Evolutionary conservation across 2,113 vertebrate genomes (phyloP).

Genomic region (Pitta sordida): DNA sequence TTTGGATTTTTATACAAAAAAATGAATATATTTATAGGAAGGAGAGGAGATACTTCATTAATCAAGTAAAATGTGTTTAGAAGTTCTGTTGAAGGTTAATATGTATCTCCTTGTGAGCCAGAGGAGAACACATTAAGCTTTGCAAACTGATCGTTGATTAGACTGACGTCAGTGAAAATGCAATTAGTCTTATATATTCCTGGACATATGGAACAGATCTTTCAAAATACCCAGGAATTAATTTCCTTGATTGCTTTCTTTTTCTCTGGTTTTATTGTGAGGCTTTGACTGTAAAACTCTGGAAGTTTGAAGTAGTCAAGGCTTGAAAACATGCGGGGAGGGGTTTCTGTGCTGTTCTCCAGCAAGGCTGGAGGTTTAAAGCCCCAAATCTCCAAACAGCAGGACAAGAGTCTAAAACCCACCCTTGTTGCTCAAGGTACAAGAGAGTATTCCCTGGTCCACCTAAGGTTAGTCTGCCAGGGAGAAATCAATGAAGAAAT

Average conservation of each 20-base stretch:
- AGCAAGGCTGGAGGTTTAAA: background rate
- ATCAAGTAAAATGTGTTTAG: slow-evolving; percentile 17
- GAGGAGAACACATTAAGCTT: slow-evolving; percentile 31
- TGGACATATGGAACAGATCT: slow-evolving; percentile 48
- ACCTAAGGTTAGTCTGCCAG: background rate
- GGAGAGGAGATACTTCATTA: background rate
- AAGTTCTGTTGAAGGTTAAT: slow-evolving; percentile 45
- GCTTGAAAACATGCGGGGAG: fast-evolving
- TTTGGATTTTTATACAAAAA: background rate
- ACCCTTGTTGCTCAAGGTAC: fast-evolving
- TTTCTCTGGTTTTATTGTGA: background rate
- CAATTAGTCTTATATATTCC: slow-evolving; percentile 57
- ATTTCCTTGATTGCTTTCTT: slow-evolving; percentile 35
- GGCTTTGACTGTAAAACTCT: background rate
- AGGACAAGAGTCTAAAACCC: background rate
- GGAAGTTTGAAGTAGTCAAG: background rate
- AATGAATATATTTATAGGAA: background rate
- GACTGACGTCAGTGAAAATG: slow-evolving; percentile 45
- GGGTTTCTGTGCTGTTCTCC: background rate
- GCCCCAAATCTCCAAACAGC: background rate
- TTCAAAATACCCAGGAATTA: slow-evolving; percentile 35
- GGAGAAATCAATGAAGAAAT: background rate
- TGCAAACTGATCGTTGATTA: slow-evolving; percentile 20
- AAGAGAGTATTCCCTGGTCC: too few species aligned
- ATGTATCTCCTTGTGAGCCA: slow-evolving; percentile 20